Percentiles rank a stretch among this genome's conserved stretches.
These are phyloP conservation scores for Oegoconia quadripuncta DNA, from an alignment of 2,888 invertebrate species.

Conservation along the genomic window DNA sequence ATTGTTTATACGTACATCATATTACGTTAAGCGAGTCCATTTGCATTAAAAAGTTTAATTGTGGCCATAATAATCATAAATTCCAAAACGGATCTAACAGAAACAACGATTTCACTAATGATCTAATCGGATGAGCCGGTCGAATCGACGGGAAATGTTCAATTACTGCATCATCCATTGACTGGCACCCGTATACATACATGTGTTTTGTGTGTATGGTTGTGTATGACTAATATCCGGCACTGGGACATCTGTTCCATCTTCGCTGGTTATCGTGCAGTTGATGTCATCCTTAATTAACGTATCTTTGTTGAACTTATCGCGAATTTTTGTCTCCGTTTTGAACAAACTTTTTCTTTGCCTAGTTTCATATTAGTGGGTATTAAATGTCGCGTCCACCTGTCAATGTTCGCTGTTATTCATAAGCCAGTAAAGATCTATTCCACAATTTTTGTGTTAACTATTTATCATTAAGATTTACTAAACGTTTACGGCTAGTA, in stretches of 20 bases:
- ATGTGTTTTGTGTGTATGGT: slow-evolving; percentile 37
- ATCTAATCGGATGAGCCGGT: slow-evolving; percentile 30
- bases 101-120: slow-evolving; percentile 12
- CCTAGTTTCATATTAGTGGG: no score
- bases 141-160: slow-evolving; percentile 65
- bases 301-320: slow-evolving; percentile 33
- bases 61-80: slow-evolving; percentile 5
- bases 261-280: slow-evolving; percentile 40
- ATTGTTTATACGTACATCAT: no score
- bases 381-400: no score
- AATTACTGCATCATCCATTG: slow-evolving; percentile 63
- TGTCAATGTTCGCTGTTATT: no score
- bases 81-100: slow-evolving; percentile 6
- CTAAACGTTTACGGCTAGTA: no score
- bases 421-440: no score
- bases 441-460: no score
- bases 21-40: slow-evolving; percentile 38
- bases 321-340: slow-evolving; percentile 20
- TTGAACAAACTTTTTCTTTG: neutral
- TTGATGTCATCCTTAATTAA: slow-evolving; percentile 46
- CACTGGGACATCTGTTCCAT: slow-evolving; percentile 53
- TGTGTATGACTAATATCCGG: slow-evolving; percentile 70
- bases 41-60: slow-evolving; percentile 13
- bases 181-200: slow-evolving; percentile 47
- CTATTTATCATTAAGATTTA: no score